Percentiles rank a stretch among this genome's conserved stretches.
Conservation (phyloP, 2,888 invertebrate genomes). For the Erebia epiphron region DNA sequence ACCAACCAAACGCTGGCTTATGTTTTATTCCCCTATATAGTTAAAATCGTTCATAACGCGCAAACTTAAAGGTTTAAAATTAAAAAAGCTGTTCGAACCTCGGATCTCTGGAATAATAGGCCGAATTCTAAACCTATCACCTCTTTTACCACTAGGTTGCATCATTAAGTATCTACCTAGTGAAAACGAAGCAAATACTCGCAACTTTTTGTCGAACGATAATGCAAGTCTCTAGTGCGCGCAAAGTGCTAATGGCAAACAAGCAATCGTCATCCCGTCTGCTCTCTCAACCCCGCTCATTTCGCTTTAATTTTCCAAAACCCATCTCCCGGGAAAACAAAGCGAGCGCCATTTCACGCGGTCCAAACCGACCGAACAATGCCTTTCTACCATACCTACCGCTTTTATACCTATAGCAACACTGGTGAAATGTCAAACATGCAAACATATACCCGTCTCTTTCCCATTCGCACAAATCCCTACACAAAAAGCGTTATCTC, state of each 20-base stretch:
- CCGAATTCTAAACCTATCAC: too few relatives aligned
- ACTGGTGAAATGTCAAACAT: conserved; percentile 60
- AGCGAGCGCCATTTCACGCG: conserved; percentile 76
- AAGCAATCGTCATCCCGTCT: conserved; percentile 73
- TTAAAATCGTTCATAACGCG: too few relatives aligned
- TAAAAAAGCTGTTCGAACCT: too few relatives aligned
- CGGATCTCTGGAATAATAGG: too few relatives aligned
- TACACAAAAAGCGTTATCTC: conserved; percentile 65
- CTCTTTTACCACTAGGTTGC: too few relatives aligned
- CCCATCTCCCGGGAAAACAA: conserved; percentile 73
- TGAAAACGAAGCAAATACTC: too few relatives aligned
- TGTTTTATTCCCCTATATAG: too few relatives aligned
- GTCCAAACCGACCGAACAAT: conserved; percentile 78
- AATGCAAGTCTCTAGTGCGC: background rate
- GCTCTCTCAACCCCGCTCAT: conserved; percentile 66
- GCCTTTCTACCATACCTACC: conserved; percentile 64
- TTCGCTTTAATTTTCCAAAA: conserved; percentile 78
- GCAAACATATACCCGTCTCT: conserved; percentile 58
- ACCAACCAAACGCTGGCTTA: too few relatives aligned
- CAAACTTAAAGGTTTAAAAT: too few relatives aligned
- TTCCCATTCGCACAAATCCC: conserved; percentile 48
- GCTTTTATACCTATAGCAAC: conserved; percentile 64
- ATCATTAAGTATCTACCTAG: too few relatives aligned
- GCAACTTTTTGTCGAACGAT: background rate
- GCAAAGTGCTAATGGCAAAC: conserved; percentile 54